Percentiles rank a stretch among this genome's conserved stretches.
These are phyloP conservation scores for Acipenser oxyrinchus DNA, from an alignment of 2,797 vertebrate species.

Conservation along the genomic window DNA sequence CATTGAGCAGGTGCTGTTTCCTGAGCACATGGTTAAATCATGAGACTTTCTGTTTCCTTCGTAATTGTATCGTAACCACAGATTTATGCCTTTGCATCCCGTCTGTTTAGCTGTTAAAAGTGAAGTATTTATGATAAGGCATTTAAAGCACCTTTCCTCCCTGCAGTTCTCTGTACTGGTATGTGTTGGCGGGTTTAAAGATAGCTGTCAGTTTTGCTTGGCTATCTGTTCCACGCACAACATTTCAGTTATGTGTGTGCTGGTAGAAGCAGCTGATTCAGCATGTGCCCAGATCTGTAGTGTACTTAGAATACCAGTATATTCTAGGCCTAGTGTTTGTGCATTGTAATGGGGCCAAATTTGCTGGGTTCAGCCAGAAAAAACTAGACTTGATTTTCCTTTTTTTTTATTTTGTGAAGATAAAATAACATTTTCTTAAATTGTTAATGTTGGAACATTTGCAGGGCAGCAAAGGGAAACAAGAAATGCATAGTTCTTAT, in stretches of 20 bases:
- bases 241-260: constrained; percentile 27
- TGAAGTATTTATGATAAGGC: constrained; percentile 58
- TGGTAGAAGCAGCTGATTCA: constrained; percentile 15
- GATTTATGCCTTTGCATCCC: constrained; percentile 19
- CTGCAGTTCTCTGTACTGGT: constrained; percentile 38
- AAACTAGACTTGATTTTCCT: too few relatives aligned
- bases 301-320: constrained; percentile 26
- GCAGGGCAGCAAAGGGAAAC: too few relatives aligned
- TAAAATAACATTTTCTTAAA: too few relatives aligned
- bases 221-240: constrained; percentile 25
- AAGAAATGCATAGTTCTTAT: too few relatives aligned
- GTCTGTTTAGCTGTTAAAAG: constrained; percentile 45
- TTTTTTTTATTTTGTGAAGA: too few relatives aligned
- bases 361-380: too few relatives aligned
- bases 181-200: constrained; percentile 44
- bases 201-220: constrained; percentile 40
- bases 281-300: constrained; percentile 20
- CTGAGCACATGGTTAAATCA: too few relatives aligned
- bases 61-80: neutral
- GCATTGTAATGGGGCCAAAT: too few relatives aligned
- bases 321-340: constrained; percentile 10
- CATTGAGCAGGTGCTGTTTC: too few relatives aligned
- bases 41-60: neutral
- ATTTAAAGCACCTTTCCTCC: constrained; percentile 39
- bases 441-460: too few relatives aligned